Conservation (phyloP, 2,113 vertebrate species). For the Coryphaenoides rupestris region DNA sequence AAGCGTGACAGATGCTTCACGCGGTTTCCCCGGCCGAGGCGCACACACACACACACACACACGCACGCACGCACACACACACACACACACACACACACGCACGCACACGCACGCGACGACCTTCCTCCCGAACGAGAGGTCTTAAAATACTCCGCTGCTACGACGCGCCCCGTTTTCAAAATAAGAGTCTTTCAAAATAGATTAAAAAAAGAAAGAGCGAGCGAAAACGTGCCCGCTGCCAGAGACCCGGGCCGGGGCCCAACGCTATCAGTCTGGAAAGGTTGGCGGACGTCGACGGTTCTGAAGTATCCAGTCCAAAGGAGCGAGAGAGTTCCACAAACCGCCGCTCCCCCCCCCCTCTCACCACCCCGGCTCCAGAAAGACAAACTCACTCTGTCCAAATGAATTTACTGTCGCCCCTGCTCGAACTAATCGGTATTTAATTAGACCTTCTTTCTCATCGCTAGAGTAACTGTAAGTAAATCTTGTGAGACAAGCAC, state of each 20-base stretch:
- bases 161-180: no score
- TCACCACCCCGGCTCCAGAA: not conserved
- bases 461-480: conserved; percentile 33
- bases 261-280: conserved; percentile 21
- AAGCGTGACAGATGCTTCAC: conserved; percentile 17
- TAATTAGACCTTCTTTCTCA: conserved; percentile 40
- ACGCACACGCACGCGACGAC: no score
- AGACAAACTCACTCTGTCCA: conserved; percentile 15
- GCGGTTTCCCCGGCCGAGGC: no score
- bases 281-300: conserved; percentile 7
- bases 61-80: no score
- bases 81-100: no score
- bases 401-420: conserved; percentile 25
- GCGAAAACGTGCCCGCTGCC: conserved; percentile 18
- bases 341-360: conserved; percentile 9
- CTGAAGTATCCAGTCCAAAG: no score
- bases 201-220: no score
- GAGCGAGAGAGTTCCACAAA: conserved; percentile 10
- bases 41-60: no score
- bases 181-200: no score
- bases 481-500: conserved; percentile 38
- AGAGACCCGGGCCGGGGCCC: conserved; percentile 17
- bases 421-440: conserved; percentile 41
- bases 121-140: no score
- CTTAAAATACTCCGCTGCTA: no score